Percentiles rank a stretch among this genome's conserved stretches.
Evolutionary conservation across 2,888 invertebrate species (phyloP).

Genomic region (Sipha maydis): DNA sequence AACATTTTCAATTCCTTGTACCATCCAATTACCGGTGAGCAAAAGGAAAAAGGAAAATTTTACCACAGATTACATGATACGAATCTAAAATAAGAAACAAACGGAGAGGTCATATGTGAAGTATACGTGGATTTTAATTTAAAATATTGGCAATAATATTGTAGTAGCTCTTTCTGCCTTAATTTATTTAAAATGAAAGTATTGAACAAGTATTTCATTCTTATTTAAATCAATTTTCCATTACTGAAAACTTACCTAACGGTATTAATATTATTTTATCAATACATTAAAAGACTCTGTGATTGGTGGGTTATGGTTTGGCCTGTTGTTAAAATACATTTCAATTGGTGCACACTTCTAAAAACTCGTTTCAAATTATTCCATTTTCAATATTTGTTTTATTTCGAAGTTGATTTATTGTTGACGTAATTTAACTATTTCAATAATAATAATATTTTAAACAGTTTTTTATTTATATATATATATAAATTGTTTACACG

Average conservation of each 20-base stretch:
- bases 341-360: slow-evolving; percentile 20
- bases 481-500: too few relatives aligned
- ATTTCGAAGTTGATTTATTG: slow-evolving; percentile 7
- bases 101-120: not conserved
- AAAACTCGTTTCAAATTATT: slow-evolving; percentile 27
- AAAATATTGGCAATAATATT: not conserved
- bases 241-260: not conserved
- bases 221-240: slow-evolving; percentile 13
- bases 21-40: not conserved
- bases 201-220: slow-evolving; percentile 6
- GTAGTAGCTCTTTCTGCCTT: not conserved
- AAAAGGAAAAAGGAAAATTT: not conserved
- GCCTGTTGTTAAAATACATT: slow-evolving; percentile 11
- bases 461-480: not conserved
- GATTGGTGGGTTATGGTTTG: slow-evolving; percentile 4
- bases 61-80: not conserved
- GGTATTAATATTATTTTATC: slow-evolving; percentile 42
- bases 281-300: slow-evolving; percentile 5
- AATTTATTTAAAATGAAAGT: slow-evolving; percentile 16
- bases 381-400: slow-evolving; percentile 13
- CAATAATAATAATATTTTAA: not conserved
- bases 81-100: slow-evolving; percentile 18
- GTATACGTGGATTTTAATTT: slow-evolving; percentile 20
- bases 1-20: not conserved
- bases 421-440: not conserved